Base-by-base conservation (phyloP, 2,797 vertebrate genomes). In the Aldrovandia affinis region DNA sequence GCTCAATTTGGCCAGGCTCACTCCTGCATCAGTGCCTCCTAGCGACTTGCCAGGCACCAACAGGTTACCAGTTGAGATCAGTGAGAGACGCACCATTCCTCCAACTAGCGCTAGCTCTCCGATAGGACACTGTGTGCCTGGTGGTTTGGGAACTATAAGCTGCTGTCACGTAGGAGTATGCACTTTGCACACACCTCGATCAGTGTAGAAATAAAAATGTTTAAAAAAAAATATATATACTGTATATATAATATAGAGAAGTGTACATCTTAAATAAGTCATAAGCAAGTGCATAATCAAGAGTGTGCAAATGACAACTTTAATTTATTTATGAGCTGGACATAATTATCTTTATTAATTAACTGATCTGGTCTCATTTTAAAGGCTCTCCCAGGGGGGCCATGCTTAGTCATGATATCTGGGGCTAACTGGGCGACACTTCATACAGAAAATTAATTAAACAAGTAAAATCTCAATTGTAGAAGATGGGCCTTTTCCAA, bases 321-420 rank as follows among this genome's bases (percentile, higher is more conserved):
- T 87, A 88, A 91, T 92, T 96, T 94, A 94, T 95, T 93, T 94
- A 92, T 87, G 91, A 91, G 90, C 92, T 85, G 89, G 93, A 93
- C 94, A 93, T 88, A 95, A 95, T 94, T 94, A 94, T 91, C 90
- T 91, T 90, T 91, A 92, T 92, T 91, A 92, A 92, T 91, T 90
- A 91, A 92, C 91, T 96, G 95, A 97, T 97, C 96, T n/a, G n/a
- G n/a, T n/a, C n/a, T n/a, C n/a, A n/a, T n/a, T n/a, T n/a, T n/a
- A n/a, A n/a, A n/a, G n/a, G n/a, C n/a, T n/a, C n/a, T n/a, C n/a
- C n/a, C n/a, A n/a, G n/a, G n/a, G n/a, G n/a, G 86, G 57, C 88
- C 4, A 52, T 52, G 50, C 4, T 52, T 4, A 12, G 50, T 4
- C 50, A 52, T 94, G 93, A 92, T 92, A 92, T 93, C 93, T 91